Percentiles rank a stretch among this genome's conserved stretches.
phyloP scores from a whole-genome alignment of 2,888 invertebrate genomes.

The Zele albiditarsus region DNA sequence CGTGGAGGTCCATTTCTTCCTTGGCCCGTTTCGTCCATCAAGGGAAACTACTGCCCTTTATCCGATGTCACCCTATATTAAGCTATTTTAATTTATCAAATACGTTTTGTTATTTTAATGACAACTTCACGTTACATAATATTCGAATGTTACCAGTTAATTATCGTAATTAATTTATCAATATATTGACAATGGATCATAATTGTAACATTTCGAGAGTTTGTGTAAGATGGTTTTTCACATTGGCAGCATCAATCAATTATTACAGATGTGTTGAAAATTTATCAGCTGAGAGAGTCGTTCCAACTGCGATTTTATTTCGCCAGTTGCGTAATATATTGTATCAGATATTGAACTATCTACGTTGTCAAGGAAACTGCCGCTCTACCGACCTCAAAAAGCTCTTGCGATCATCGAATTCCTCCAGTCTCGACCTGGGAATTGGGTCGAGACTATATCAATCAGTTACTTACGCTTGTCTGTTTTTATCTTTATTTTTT shows the following conservation, averaged over 20 bases:
- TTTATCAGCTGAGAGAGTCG: background rate
- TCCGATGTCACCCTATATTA: slow-evolving; percentile 11
- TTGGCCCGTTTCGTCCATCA: slow-evolving; percentile 58
- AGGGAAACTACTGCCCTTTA: slow-evolving; percentile 55
- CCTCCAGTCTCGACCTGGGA: slow-evolving; percentile 51
- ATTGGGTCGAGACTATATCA: slow-evolving; percentile 48
- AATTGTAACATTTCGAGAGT: background rate
- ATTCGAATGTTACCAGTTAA: background rate
- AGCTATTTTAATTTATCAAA: background rate
- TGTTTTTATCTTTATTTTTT: slow-evolving; percentile 21
- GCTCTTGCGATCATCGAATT: slow-evolving; percentile 43
- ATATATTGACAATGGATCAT: background rate
- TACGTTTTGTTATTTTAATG: slow-evolving; percentile 12
- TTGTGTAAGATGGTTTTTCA: background rate
- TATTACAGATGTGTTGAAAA: background rate
- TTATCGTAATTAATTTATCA: no score
- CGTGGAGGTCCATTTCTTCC: background rate
- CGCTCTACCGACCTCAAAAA: slow-evolving; percentile 31
- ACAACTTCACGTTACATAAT: slow-evolving; percentile 27
- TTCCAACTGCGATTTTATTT: background rate
- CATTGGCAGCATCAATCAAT: background rate
- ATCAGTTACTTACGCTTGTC: slow-evolving; percentile 7
- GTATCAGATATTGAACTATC: slow-evolving; percentile 61
- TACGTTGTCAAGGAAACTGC: slow-evolving; percentile 70
- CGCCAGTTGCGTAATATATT: background rate